A percentile compares a stretch with the other conserved stretches of the same genome.
Evolutionary conservation across 2,113 vertebrate species (phyloP).

Genomic region (Psilopsiagon aymara): DNA sequence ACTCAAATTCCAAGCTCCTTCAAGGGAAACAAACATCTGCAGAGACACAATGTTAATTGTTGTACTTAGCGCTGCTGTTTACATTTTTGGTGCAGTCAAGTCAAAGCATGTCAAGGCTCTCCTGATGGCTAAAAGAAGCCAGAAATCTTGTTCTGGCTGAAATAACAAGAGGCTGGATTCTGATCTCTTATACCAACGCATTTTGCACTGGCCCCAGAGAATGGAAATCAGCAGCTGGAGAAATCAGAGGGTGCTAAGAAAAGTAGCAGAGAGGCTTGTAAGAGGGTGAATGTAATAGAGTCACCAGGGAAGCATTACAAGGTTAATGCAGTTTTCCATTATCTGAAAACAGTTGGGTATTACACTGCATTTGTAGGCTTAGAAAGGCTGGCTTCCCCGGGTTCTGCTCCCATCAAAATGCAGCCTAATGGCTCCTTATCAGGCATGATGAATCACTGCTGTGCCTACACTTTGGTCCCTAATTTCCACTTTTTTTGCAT

Average conservation of each 20-base stretch:
- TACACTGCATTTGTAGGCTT: conserved; percentile 58
- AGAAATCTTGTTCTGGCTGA: conserved; percentile 24
- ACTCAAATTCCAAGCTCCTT: conserved; percentile 59
- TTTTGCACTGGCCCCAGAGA: neutral
- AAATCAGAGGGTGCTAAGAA: conserved; percentile 13
- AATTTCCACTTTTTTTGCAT: conserved; percentile 55
- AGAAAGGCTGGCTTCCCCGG: neutral
- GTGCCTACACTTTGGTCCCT: conserved; percentile 39
- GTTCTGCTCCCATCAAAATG: conserved; percentile 24
- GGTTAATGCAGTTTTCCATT: conserved; percentile 57
- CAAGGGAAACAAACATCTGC: conserved; percentile 70
- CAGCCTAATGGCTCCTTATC: conserved; percentile 61
- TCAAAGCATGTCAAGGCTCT: conserved; percentile 65
- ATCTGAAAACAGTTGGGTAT: conserved; percentile 49
- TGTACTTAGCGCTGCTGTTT: conserved; percentile 65
- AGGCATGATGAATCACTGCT: conserved; percentile 58
- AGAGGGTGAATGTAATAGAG: neutral
- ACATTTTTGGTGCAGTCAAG: conserved; percentile 58
- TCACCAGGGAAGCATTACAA: conserved; percentile 12
- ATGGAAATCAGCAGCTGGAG: neutral
- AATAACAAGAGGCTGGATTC: conserved; percentile 14
- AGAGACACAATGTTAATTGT: conserved; percentile 65
- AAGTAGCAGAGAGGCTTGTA: neutral
- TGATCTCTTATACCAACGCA: neutral
- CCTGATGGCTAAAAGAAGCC: conserved; percentile 55